These are phyloP conservation scores for Quadriops clusia DNA, from an alignment of 2,888 invertebrate genomes.

Conservation along the genomic window DNA sequence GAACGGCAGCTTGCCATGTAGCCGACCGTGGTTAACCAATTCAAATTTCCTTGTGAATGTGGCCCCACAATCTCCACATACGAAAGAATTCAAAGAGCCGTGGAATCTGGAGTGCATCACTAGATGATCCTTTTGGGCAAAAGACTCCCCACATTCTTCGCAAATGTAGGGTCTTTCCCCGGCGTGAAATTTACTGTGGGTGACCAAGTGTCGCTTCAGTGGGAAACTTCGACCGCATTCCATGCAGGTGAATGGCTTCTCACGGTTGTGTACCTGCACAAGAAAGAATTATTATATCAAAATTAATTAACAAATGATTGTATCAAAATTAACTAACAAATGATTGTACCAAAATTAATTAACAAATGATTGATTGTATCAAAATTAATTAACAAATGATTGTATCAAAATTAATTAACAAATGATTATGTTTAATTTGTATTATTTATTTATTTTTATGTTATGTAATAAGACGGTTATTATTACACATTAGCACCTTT, in stretches of 20 bases:
- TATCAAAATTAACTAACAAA: too few species aligned
- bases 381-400: too few species aligned
- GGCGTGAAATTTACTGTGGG: constrained; percentile 77
- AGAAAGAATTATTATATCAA: constrained; percentile 9
- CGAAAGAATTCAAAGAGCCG: constrained; percentile 92
- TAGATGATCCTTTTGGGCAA: constrained; percentile 80
- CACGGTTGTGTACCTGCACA: constrained; percentile 65
- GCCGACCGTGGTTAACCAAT: constrained; percentile 69
- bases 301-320: too few species aligned
- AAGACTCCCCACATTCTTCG: constrained; percentile 83
- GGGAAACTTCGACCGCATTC: constrained; percentile 77
- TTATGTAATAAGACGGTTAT: too few species aligned
- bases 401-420: too few species aligned
- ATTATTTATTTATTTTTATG: too few species aligned
- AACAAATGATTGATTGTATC: too few species aligned
- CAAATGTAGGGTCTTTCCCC: constrained; percentile 79
- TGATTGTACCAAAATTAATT: too few species aligned
- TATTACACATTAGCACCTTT: too few species aligned
- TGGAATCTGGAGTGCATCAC: constrained; percentile 84
- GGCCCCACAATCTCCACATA: constrained; percentile 80
- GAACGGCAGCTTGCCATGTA: constrained; percentile 71
- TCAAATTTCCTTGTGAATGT: constrained; percentile 79
- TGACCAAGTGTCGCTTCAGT: constrained; percentile 68
- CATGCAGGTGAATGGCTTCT: constrained; percentile 69
- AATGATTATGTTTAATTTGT: too few species aligned